Base-by-base conservation (phyloP, 2,113 vertebrate species). In the Chauna torquata region DNA sequence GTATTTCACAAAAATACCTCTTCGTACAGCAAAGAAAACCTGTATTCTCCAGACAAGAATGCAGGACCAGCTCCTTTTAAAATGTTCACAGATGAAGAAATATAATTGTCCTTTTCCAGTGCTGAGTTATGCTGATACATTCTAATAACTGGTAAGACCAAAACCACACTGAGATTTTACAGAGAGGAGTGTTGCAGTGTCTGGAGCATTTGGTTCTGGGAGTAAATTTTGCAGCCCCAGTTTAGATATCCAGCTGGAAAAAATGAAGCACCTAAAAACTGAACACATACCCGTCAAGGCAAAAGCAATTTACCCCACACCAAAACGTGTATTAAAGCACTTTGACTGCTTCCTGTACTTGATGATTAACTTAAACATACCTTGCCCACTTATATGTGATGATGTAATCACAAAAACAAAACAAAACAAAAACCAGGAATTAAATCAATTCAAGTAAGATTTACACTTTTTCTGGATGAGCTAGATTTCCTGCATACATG, bases 151-250 rank as follows among this genome's bases (percentile, higher is more conserved):
- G 47, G 5, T 28, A 61, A 59, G 28, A 68, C 34, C 34, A 79
- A 91, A 83, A 42, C 34, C 12, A 28, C n/a, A 20, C 0, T 0
- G 50, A 75, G n/a, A 71, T 93, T 79, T 87, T 50, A 69, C 12
- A 66, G 54, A 90, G 27, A 1, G 0, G 3, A 27, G 11, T 16
- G 16, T n/a, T 71, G 22, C 1, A 5, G n/a, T 64, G 42, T 27
- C 47, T n/a, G 47, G 6, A 82, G 16, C 22, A 18, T 38, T 75
- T 10, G 7, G 16, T 17, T 20, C 16, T 49, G 23, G 30, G 38
- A 76, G 20, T 36, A 17, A 82, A 76, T 76, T 82, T 79, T 22
- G 68, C 28, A 68, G 25, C 19, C 20, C 3, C 23, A 14, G 7
- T 68, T 89, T 66, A 54, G 62, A 58, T 20, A 69, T 11, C 19